phyloP scores from a whole-genome alignment of 2,888 invertebrate species.

The Rhimphoctona megacephalus region DNA sequence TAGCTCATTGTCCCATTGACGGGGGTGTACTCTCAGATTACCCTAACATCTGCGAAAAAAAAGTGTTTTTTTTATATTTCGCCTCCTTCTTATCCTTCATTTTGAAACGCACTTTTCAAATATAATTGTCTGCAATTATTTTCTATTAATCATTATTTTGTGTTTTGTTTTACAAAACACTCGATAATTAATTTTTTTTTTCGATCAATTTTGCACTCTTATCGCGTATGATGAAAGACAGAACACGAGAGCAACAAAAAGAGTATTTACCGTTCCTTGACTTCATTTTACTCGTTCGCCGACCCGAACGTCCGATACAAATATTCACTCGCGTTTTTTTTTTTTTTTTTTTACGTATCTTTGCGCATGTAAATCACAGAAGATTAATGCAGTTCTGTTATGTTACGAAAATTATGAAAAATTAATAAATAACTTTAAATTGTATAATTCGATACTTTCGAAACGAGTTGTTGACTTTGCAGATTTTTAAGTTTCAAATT shows the following conservation, averaged over 20 bases:
- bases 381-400: slow-evolving; percentile 11
- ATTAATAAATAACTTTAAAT: neutral
- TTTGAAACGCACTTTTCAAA: neutral
- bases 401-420: slow-evolving; percentile 1
- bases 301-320: slow-evolving; percentile 46
- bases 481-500: too few relatives aligned
- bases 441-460: neutral
- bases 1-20: slow-evolving; percentile 19
- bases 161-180: neutral
- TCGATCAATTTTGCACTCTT: slow-evolving; percentile 53
- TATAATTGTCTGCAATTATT: neutral
- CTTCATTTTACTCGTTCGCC: slow-evolving; percentile 66
- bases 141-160: neutral
- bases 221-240: slow-evolving; percentile 39
- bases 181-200: slow-evolving; percentile 34
- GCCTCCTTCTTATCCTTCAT: neutral
- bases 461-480: neutral
- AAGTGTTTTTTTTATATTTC: neutral
- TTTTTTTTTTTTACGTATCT: slow-evolving; percentile 3
- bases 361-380: neutral
- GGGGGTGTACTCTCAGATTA: slow-evolving; percentile 34
- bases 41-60: slow-evolving; percentile 46
- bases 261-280: slow-evolving; percentile 70
- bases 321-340: slow-evolving; percentile 7
- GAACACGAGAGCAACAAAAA: slow-evolving; percentile 20